Conservation (phyloP, 2,113 vertebrate genomes). For the Antigone vipio region DNA sequence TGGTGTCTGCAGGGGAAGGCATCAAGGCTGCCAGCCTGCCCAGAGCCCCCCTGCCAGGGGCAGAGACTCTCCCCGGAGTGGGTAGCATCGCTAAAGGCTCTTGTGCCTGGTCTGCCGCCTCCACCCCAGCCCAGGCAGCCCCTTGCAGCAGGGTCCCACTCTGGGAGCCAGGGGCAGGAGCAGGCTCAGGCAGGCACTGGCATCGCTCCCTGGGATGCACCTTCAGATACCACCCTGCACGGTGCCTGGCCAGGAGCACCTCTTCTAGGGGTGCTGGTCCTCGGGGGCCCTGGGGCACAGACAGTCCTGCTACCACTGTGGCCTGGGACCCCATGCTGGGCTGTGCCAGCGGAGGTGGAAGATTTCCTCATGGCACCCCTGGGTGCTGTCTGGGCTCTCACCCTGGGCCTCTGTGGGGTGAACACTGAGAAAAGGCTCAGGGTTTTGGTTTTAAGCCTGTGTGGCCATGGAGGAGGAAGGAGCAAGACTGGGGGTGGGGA, state of each 20-base stretch:
- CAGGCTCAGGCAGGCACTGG: rapidly evolving
- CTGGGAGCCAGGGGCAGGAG: not conserved
- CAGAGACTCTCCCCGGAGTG: not conserved
- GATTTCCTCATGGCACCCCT: not conserved
- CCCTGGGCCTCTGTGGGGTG: not conserved
- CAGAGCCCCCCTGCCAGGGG: not conserved
- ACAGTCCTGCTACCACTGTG: not conserved
- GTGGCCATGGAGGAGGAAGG: not conserved
- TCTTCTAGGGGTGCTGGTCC: not conserved
- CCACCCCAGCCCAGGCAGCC: not conserved
- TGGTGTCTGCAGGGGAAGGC: not conserved
- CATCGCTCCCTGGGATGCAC: not conserved
- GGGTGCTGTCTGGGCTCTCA: not conserved
- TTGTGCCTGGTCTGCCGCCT: not conserved
- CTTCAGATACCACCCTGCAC: not conserved
- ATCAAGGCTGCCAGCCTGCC: not conserved
- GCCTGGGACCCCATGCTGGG: rapidly evolving
- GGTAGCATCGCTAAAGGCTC: not conserved
- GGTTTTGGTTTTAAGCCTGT: not conserved
- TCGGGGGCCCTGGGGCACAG: rapidly evolving
- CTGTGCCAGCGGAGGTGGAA: not conserved
- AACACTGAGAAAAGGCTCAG: not conserved
- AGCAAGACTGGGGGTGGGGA: not conserved
- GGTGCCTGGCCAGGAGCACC: rapidly evolving
- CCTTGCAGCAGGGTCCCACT: not conserved